Conservation (phyloP, 2,888 invertebrate species). For the Zygogramma bicolorata region DNA sequence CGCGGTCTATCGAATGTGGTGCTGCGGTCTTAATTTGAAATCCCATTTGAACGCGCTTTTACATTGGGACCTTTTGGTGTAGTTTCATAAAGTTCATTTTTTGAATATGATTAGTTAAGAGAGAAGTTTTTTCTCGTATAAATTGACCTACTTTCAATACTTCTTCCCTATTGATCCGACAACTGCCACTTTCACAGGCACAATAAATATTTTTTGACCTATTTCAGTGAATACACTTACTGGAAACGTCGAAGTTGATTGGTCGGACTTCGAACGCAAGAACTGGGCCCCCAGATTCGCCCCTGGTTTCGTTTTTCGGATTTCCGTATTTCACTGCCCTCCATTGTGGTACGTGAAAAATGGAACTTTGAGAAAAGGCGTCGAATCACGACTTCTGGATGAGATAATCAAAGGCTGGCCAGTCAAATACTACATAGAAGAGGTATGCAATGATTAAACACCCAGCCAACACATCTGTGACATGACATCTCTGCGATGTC, state of each 20-base stretch:
- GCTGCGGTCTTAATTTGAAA: too few species aligned
- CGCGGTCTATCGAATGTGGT: too few species aligned
- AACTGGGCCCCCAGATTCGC: slow-evolving; percentile 7
- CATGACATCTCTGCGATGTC: too few species aligned
- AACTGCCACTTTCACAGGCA: not conserved
- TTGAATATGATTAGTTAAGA: too few species aligned
- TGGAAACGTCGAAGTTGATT: not conserved
- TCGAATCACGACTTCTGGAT: not conserved
- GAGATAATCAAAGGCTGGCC: not conserved
- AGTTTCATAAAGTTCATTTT: too few species aligned
- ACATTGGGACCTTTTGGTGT: too few species aligned
- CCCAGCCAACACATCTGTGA: too few species aligned
- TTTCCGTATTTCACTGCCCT: slow-evolving; percentile 11
- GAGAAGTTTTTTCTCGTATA: too few species aligned
- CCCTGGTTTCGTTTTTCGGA: not conserved
- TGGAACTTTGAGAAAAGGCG: not conserved
- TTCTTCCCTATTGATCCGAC: too few species aligned
- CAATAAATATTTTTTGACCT: not conserved
- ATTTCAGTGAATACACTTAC: not conserved
- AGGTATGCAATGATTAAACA: not conserved
- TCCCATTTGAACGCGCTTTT: too few species aligned
- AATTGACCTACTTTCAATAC: too few species aligned
- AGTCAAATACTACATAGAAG: not conserved
- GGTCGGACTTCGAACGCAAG: not conserved
- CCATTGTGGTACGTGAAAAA: slow-evolving; percentile 13